Base-by-base conservation (phyloP, 2,797 vertebrate species). In the Hephaestus fuliginosus region DNA sequence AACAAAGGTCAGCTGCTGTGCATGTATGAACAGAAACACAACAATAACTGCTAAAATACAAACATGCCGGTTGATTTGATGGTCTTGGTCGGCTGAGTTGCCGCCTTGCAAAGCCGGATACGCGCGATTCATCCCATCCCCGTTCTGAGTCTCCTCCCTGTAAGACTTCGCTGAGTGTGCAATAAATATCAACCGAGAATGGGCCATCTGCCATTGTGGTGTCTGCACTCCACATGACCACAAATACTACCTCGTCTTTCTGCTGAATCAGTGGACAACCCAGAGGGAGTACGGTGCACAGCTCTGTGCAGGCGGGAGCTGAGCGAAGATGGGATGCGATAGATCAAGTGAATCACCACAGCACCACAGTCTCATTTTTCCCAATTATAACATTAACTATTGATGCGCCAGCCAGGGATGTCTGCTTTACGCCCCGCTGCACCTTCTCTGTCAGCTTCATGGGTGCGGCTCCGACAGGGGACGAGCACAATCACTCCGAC, bases 261-360 rank as follows among this genome's bases (percentile, higher is more conserved):
- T 90, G 91, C 85, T 91, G 83, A 89, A 80, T 86, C 84, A 90
- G 89, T 72, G 72, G 80, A 85, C 78, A 78, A 80, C 76, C 80
- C 74, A 43, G 17, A 28, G 70, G 70, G 71, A 57, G 60, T 5
- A 25, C 25, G 4, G 30, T 18, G 63, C n/a, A 48, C 36, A 39
- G 36, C 36, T 39, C 36, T 39, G 36, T 39, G 63, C 39, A 69
- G 53, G 74, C n/a, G 39, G 39, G 51, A 48, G 67, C 7, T n/a
- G 41, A 51, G 61, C 44, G 55, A 30, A 12, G 55, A 73, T 20
- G 18, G 30, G 65, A 48, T 28, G 53, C 53, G 56, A 76, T 25
- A 22, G 44, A 74, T 28, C 46, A 22, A 69, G 20, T 66, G 74
- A 80, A 85, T 56, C 67, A 33, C 13, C 15, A 69, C 70, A 43